Evolutionary conservation across 2,113 vertebrate genomes (phyloP).

Genomic region (Herpetotheres cachinnans): DNA sequence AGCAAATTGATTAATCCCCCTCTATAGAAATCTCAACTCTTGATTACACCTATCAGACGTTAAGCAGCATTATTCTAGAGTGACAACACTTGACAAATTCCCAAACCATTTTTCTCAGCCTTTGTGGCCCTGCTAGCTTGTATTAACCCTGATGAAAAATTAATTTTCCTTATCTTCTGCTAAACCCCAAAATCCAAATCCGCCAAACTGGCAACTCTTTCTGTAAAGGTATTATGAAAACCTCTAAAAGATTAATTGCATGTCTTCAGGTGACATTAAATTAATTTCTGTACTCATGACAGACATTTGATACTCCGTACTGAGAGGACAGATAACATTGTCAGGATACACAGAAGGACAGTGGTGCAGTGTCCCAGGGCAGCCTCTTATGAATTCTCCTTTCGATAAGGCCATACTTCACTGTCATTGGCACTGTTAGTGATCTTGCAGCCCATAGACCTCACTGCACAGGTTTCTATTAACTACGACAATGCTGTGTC

Average conservation of each 20-base stretch:
- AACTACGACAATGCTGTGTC: constrained; percentile 80
- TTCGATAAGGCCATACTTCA: constrained; percentile 74
- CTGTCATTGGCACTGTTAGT: constrained; percentile 76
- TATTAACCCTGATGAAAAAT: constrained; percentile 98
- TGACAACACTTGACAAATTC: constrained; percentile 93
- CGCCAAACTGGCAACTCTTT: constrained; percentile 93
- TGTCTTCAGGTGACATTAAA: constrained; percentile 91
- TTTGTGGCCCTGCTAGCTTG: constrained; percentile 90
- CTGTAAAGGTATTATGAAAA: constrained; percentile 96
- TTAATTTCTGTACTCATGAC: constrained; percentile 90
- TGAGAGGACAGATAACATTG: constrained; percentile 95
- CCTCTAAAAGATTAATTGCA: constrained; percentile 96
- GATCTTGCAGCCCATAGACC: constrained; percentile 73
- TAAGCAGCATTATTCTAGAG: constrained; percentile 93
- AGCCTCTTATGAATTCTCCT: constrained; percentile 81
- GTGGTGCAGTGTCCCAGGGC: constrained; percentile 82
- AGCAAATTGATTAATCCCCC: constrained; percentile 95
- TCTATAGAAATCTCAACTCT: constrained; percentile 92
- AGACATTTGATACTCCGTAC: constrained; percentile 83
- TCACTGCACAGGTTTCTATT: constrained; percentile 83
- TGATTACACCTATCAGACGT: constrained; percentile 92
- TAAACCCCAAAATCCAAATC: constrained; percentile 99
- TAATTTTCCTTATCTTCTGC: constrained; percentile 98
- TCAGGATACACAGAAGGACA: constrained; percentile 87
- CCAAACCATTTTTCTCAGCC: constrained; percentile 82